Conservation (phyloP, 2,888 invertebrate genomes). For the Megamerina dolium region DNA sequence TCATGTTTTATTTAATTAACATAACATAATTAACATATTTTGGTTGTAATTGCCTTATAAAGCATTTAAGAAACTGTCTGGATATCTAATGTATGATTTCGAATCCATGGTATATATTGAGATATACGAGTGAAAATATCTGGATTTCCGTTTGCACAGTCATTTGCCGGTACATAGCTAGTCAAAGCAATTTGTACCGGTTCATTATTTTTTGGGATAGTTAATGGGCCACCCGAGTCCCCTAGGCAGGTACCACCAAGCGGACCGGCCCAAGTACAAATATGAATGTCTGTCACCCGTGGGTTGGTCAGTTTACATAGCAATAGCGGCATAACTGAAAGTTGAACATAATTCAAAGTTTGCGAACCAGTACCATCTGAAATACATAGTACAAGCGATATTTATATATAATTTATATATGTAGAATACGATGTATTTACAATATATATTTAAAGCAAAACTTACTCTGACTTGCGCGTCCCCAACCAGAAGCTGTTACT, state of each 20-base stretch:
- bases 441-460: too few species aligned
- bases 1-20: too few species aligned
- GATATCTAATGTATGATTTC: too few species aligned
- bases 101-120: conserved; percentile 34
- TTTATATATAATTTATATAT: too few species aligned
- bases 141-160: conserved; percentile 27
- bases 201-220: conserved; percentile 10
- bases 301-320: conserved; percentile 30
- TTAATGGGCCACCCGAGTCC: conserved; percentile 42
- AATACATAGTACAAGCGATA: too few species aligned
- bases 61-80: too few species aligned
- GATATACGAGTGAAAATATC: conserved; percentile 31
- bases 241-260: conserved; percentile 33
- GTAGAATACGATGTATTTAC: too few species aligned
- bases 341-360: conserved; percentile 36
- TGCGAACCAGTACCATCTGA: conserved; percentile 30
- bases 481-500: conserved; percentile 37
- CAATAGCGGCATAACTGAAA: conserved; percentile 35
- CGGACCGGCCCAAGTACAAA: conserved; percentile 33
- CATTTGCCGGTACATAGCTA: too few species aligned
- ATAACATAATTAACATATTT: too few species aligned
- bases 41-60: too few species aligned
- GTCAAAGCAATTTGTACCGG: conserved; percentile 30
- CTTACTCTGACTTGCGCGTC: conserved; percentile 28
- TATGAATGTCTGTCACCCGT: conserved; percentile 14